Conservation (phyloP, 2,113 vertebrate genomes). For the Myotis davidii region DNA sequence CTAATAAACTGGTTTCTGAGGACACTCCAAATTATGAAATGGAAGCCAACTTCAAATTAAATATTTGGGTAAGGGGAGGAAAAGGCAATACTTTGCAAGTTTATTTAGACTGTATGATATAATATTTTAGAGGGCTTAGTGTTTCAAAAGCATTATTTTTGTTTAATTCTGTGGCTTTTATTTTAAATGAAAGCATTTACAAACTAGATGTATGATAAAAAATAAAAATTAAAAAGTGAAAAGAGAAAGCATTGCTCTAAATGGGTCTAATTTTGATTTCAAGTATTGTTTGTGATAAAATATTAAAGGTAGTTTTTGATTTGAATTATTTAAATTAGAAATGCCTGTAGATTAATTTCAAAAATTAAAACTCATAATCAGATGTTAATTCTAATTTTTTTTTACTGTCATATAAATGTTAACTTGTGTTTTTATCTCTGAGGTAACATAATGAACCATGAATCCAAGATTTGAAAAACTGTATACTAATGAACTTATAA, state of each 20-base stretch:
- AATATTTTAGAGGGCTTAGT: neutral
- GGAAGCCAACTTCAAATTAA: constrained; percentile 39
- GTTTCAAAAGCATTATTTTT: constrained; percentile 32
- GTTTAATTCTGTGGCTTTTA: neutral
- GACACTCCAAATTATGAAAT: constrained; percentile 3
- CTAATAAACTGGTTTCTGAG: constrained; percentile 26
- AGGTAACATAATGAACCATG: constrained; percentile 76
- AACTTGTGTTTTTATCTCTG: constrained; percentile 79
- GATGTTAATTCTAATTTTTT: constrained; percentile 78
- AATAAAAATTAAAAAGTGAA: neutral
- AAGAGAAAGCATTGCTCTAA: constrained; percentile 39
- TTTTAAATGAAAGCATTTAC: neutral
- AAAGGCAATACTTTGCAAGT: neutral
- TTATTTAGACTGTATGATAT: neutral
- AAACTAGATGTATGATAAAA: neutral
- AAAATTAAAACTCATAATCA: constrained; percentile 77
- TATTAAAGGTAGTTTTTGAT: constrained; percentile 66
- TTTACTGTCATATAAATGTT: constrained; percentile 68
- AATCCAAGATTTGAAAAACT: constrained; percentile 79
- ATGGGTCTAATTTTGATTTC: constrained; percentile 36
- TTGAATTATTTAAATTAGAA: constrained; percentile 73
- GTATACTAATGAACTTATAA: constrained; percentile 77
- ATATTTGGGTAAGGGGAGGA: neutral
- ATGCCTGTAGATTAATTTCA: constrained; percentile 76
- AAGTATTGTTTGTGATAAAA: constrained; percentile 64